phyloP scores from a whole-genome alignment of 2,797 vertebrate species.

The Telmatherina bonti region DNA sequence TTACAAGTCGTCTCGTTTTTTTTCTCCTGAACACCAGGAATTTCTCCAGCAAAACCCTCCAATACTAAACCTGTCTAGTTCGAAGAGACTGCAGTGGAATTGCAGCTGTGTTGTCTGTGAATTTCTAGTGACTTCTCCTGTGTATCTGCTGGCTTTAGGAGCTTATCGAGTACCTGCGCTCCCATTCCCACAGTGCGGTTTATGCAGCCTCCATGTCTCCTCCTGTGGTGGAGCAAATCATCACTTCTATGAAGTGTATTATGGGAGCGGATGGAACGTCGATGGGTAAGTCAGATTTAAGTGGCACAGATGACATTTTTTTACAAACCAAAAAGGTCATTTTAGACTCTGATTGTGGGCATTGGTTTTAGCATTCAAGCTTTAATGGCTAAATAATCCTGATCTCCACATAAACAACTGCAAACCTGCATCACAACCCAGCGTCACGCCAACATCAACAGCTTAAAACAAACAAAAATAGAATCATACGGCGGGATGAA shows the following conservation, averaged over 20 bases:
- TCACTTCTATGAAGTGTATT: constrained; percentile 95
- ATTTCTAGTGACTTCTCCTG: constrained; percentile 26
- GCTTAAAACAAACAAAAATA: too few relatives aligned
- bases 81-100: neutral
- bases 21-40: too few relatives aligned
- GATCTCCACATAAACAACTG: too few relatives aligned
- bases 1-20: too few relatives aligned
- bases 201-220: constrained; percentile 94
- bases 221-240: constrained; percentile 89
- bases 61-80: neutral
- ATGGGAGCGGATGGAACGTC: constrained; percentile 94
- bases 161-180: constrained; percentile 90
- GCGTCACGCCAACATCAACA: too few relatives aligned
- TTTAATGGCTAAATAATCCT: too few relatives aligned
- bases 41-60: too few relatives aligned
- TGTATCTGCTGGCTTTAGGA: constrained; percentile 81
- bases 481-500: neutral
- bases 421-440: too few relatives aligned
- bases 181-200: constrained; percentile 90
- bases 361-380: too few relatives aligned
- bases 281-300: constrained; percentile 81
- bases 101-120: neutral
- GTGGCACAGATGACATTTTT: neutral
- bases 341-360: too few relatives aligned
- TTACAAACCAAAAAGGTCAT: too few relatives aligned